A percentile compares a stretch with the other conserved stretches of the same genome.
These are phyloP conservation scores for Pipistrellus nathusii DNA, from an alignment of 2,797 vertebrate genomes.

Conservation along the genomic window DNA sequence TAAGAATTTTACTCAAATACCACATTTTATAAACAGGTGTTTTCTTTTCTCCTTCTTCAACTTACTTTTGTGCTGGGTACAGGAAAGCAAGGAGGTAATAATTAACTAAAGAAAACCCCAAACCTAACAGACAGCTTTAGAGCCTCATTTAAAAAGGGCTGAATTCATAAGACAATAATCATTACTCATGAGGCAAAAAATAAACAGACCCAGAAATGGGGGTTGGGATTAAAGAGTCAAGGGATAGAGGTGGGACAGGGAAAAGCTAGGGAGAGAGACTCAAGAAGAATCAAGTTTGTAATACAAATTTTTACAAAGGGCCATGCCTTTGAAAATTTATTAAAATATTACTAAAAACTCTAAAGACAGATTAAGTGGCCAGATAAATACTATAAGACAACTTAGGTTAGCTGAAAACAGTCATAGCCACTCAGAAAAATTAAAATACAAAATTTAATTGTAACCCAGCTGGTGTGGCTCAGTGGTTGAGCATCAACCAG, in stretches of 20 bases:
- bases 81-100: not conserved
- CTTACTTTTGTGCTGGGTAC: not conserved
- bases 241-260: not conserved
- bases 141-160: constrained; percentile 69
- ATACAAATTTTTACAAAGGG: constrained; percentile 40
- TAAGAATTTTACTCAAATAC: constrained; percentile 21
- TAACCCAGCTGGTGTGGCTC: not conserved
- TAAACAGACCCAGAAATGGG: constrained; percentile 9
- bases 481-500: no score
- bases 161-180: constrained; percentile 78
- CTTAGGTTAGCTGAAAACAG: not conserved
- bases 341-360: constrained; percentile 27
- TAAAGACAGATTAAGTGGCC: not conserved
- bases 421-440: not conserved
- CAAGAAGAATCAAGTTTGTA: not conserved
- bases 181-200: constrained; percentile 69
- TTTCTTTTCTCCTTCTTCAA: constrained; percentile 48
- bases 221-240: not conserved
- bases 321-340: constrained; percentile 13
- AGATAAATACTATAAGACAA: constrained; percentile 28
- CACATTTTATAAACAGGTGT: not conserved
- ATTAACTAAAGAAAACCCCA: constrained; percentile 67
- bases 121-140: constrained; percentile 31
- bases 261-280: not conserved
- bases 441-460: constrained; percentile 42